Percentiles rank a stretch among this genome's conserved stretches.
Evolutionary conservation across 2,113 vertebrate species (phyloP).

Genomic region (Lepisosteus oculatus): DNA sequence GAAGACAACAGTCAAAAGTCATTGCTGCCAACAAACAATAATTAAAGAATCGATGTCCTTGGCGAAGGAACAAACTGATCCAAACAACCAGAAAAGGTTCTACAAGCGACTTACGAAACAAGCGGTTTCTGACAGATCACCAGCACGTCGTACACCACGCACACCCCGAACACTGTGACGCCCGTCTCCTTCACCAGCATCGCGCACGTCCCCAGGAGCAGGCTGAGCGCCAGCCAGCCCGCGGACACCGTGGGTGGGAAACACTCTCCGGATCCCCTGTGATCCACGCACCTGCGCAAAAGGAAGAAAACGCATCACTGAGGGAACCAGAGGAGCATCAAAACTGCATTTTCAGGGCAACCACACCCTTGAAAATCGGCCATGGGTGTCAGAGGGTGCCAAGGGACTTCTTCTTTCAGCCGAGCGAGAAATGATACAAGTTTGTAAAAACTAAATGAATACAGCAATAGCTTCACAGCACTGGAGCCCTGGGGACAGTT

Average conservation of each 20-base stretch:
- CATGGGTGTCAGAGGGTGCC: too few species aligned
- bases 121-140: constrained; percentile 73
- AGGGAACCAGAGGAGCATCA: too few species aligned
- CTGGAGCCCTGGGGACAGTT: too few species aligned
- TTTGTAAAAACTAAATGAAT: too few species aligned
- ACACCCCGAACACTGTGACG: constrained; percentile 91
- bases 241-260: constrained; percentile 73
- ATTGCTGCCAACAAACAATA: neutral
- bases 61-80: neutral
- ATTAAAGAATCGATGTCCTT: neutral
- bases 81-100: constrained; percentile 6
- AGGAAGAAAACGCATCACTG: neutral
- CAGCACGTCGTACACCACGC: constrained; percentile 85
- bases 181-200: constrained; percentile 98
- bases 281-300: constrained; percentile 79
- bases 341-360: too few species aligned
- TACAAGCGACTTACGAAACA: constrained; percentile 67
- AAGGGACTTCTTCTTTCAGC: too few species aligned
- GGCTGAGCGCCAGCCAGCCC: constrained; percentile 72
- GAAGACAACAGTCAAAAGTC: too few species aligned
- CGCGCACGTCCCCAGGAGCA: constrained; percentile 87
- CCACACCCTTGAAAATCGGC: too few species aligned
- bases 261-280: constrained; percentile 52
- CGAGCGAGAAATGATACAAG: too few species aligned
- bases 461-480: too few species aligned